Base-by-base conservation (phyloP, 2,888 invertebrate genomes). In the Timema podura region DNA sequence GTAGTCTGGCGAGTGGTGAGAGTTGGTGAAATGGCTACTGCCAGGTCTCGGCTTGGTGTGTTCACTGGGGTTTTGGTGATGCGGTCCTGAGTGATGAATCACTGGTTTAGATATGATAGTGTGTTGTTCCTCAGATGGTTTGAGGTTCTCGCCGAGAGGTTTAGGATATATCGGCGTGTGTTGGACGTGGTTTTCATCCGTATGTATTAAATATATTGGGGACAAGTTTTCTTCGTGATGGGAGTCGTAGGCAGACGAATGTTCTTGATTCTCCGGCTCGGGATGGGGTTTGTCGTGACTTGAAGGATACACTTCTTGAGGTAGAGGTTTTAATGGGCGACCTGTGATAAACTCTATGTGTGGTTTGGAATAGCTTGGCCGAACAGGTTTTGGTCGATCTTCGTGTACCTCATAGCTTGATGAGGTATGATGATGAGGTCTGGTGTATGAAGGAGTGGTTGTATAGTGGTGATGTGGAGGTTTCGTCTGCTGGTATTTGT, bases 291-390 rank as follows among this genome's bases (percentile, higher is more conserved):
- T 65, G 45, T 70, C 68, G 6, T 13, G 44, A 10, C 48, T n/a
- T 11, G 64, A 10, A 46, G 66, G 65, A 5, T 48, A 13, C 30
- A 65, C 45, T 7, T 65, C 16, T 47, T 54, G 15, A 15, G 51
- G 11, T 30, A 15, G 13, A 6, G 64, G 30, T 65, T 49, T 44
- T 13, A 48, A 66, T 16, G 15, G 61, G n/a, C 15, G 54, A 47
- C n/a, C 7, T 68, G 59, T 64, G 61, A 61, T 44, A 13, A 61
- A 30, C 44, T 64, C 54, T n/a, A 47, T 16, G 46, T 65, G 15
- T 48, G 69, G 69, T 30, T 64, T 71, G 30, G 45, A 48, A 61
- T 67, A 30, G 44, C 8, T 57, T 8, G 71, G 57, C 45, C 48
- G n/a, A 61, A 30, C 61, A 7, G 30, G 46, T 66, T 0, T 70